Percentiles rank a stretch among this genome's conserved stretches.
Evolutionary conservation across 1,140 invertebrate species (phyloP).

Genomic region (Lerema accius): DNA sequence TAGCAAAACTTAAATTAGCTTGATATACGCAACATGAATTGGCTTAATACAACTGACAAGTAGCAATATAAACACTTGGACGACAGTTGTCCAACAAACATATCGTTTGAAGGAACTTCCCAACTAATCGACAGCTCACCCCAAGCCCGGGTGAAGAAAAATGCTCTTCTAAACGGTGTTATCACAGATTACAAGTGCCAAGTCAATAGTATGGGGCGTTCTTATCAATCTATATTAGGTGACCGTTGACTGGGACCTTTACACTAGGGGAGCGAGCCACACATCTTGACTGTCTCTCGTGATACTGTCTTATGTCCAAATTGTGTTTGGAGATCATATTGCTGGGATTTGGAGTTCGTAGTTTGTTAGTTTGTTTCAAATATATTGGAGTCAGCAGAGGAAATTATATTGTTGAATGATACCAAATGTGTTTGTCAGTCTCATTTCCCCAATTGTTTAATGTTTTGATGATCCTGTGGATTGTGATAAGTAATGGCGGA

Average conservation of each 20-base stretch:
- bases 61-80: slow-evolving; percentile 8
- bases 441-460: too few relatives aligned
- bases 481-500: too few relatives aligned
- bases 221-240: slow-evolving; percentile 51
- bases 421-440: too few relatives aligned
- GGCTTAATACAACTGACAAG: background rate
- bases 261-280: slow-evolving; percentile 1
- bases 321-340: slow-evolving; percentile 19
- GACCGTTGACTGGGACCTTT: slow-evolving; percentile 29
- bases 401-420: too few relatives aligned
- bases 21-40: background rate
- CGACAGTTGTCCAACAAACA: slow-evolving; percentile 9
- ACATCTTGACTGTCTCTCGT: slow-evolving; percentile 14
- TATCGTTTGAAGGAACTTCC: slow-evolving; percentile 22
- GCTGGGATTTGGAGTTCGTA: slow-evolving; percentile 15
- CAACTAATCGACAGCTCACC: slow-evolving; percentile 29
- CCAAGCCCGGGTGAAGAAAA: slow-evolving; percentile 32
- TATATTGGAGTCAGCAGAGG: too few relatives aligned
- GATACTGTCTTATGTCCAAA: slow-evolving; percentile 10
- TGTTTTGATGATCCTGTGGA: too few relatives aligned
- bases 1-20: too few relatives aligned
- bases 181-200: slow-evolving; percentile 36
- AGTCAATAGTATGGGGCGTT: slow-evolving; percentile 31
- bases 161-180: slow-evolving; percentile 33
- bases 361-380: too few relatives aligned